Evolutionary conservation across 1,140 invertebrate genomes (phyloP).

Genomic region (Periplaneta americana): DNA sequence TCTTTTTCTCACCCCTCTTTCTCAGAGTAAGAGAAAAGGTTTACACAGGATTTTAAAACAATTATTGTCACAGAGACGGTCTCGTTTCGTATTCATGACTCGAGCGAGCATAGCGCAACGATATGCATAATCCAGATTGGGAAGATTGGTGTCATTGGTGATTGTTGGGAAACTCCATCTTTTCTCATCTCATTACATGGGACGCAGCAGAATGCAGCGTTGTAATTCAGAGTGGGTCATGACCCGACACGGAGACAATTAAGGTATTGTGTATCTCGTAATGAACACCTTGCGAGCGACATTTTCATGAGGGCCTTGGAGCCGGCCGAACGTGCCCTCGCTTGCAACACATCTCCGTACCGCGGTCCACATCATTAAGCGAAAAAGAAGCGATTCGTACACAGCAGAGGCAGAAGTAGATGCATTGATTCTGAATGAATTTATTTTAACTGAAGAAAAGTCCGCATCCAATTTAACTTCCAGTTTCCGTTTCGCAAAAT

Average conservation of each 20-base stretch:
- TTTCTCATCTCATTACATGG: not conserved
- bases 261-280: not conserved
- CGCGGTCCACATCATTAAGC: no score
- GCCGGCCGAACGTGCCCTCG: not conserved
- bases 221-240: not conserved
- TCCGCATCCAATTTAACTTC: no score
- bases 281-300: not conserved
- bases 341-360: not conserved
- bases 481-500: no score
- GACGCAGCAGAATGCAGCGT: not conserved
- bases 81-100: not conserved
- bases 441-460: no score
- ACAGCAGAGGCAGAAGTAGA: no score
- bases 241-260: not conserved
- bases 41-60: no score
- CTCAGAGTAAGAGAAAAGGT: no score
- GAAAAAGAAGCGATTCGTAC: no score
- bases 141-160: not conserved
- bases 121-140: not conserved
- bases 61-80: no score
- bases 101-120: not conserved
- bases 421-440: no score
- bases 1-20: no score
- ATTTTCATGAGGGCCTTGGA: not conserved
- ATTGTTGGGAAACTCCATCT: not conserved